Evolutionary conservation across 2,888 invertebrate genomes (phyloP), one percentile per base, ranked within the genome.

Genomic region (Halocaridina rubra): DNA sequence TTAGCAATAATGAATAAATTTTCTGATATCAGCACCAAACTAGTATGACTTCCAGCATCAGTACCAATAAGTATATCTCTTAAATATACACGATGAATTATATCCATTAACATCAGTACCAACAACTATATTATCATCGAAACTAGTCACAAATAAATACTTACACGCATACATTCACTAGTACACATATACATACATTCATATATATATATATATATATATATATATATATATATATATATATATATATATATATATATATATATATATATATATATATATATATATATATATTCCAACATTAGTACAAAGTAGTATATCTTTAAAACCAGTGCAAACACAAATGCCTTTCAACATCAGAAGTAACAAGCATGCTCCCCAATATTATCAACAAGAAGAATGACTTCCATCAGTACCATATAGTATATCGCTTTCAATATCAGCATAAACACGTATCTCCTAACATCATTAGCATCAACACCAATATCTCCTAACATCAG

Each of bases 241-340:
- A 75, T 19, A 75, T 19, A 75, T 19, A 75, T 19, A 80, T 27
- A 71, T 7, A 46, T n/a, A 80, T n/a, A 80, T 27, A 67, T n/a
- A 80, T n/a, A 71, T n/a, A 53, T 32, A 46, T 7, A 80, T 27
- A 80, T 27, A 80, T 33, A 71, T 33, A 80, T 72, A 72, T 29
- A 80, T 72, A 72, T 1, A 69, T 72, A 7, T 3, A 13, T 27
- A 22, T 71, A 27, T 27, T 7, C 27, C 8, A 16, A 71, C 71
- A 71, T 29, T n/a, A 8, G 27, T 27, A 71, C 71, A 71, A 22
- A 39, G 13, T 39, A 39, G 7, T 8, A 7, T 39, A 8, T 39
- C 7, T 39, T 8, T 39, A 39, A 39, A 8, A 13, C 13, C 13
- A 39, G 39, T 39, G 8, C 8, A 39, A 39, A 7, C 7, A 39